Base-by-base conservation (phyloP, 2,888 invertebrate species). In the Eupithecia abbreviata region DNA sequence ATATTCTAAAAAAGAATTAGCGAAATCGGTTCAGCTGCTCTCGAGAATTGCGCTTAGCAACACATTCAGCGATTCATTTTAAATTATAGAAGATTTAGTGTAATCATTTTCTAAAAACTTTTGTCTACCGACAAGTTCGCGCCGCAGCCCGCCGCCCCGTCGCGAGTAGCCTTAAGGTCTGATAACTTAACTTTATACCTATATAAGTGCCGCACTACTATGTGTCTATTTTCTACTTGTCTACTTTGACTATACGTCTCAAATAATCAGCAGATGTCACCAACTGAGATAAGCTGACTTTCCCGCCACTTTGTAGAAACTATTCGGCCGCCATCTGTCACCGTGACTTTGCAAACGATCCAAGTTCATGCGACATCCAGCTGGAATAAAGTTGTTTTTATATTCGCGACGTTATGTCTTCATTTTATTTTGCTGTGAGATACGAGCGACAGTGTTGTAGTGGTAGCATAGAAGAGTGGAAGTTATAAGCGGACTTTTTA, bases 301-400 rank as follows among this genome's bases (percentile, higher is more conserved):
- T 86, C 84, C 82, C 84, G 85, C 85, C 86, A 85, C 87, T 87
- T 88, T 89, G 73, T 86, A 86, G 83, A 86, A 90, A 89, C 90
- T 90, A 90, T 90, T 87, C 73, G 79, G 83, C 86, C 84, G 83
- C 88, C 90, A 90, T 90, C 90, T 91, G 90, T 88, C 86, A 86
- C 67, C 82, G 84, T 80, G 83, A 84, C 83, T 83, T 86, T 86
- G 80, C 86, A 90, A 90, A 90, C 89, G 90, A 90, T 85, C 86
- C 82, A 89, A 90, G 84, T 90, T 90, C 88, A 86, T 87, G 85
- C 84, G 85, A 84, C 78, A 79, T 72, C 42, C 30, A 47, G 72
- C 45, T 66, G 65, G 41, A 70, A 67, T 67, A 71, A 71, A 71
- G 70, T 51, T 71, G 45, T 67, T 75, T 66, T 55, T 76, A 66